These are phyloP conservation scores for Protomyctophum bolini DNA, from an alignment of 2,113 vertebrate species.

Conservation along the genomic window DNA sequence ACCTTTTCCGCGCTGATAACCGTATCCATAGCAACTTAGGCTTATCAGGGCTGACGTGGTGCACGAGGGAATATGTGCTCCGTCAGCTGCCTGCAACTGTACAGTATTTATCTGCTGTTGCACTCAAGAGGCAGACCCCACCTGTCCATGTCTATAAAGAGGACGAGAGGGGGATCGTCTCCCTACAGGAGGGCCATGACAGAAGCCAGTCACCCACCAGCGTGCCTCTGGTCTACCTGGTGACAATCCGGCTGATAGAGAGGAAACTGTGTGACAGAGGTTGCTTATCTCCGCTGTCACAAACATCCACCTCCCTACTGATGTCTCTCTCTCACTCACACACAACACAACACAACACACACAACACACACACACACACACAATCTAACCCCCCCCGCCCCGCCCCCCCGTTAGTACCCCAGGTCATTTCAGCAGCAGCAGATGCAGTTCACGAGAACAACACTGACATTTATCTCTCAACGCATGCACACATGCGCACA, in stretches of 20 bases:
- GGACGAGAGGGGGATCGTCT: too few relatives aligned
- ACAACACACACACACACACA: not conserved
- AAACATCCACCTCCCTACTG: conserved; percentile 13
- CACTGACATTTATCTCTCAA: conserved; percentile 42
- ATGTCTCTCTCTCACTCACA: conserved; percentile 9
- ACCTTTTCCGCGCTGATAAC: too few relatives aligned
- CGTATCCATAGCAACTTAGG: too few relatives aligned
- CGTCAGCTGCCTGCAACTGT: too few relatives aligned
- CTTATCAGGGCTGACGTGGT: too few relatives aligned
- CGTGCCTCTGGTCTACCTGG: conserved; percentile 25
- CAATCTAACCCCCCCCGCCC: conserved; percentile 5
- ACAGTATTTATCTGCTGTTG: too few relatives aligned
- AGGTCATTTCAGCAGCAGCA: conserved; percentile 53
- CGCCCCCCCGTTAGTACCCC: conserved; percentile 33
- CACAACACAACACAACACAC: conserved; percentile 19
- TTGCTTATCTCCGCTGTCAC: conserved; percentile 59
- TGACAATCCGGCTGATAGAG: conserved; percentile 52
- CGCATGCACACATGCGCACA: conserved; percentile 6
- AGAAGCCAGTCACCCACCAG: conserved; percentile 22
- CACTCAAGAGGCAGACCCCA: too few relatives aligned
- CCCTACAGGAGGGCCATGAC: too few relatives aligned
- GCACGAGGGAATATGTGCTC: too few relatives aligned
- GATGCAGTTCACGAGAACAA: conserved; percentile 38
- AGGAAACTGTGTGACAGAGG: conserved; percentile 37
- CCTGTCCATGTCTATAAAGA: too few relatives aligned